Base-by-base conservation (phyloP, 2,888 invertebrate genomes). In the Acleris holmiana region DNA sequence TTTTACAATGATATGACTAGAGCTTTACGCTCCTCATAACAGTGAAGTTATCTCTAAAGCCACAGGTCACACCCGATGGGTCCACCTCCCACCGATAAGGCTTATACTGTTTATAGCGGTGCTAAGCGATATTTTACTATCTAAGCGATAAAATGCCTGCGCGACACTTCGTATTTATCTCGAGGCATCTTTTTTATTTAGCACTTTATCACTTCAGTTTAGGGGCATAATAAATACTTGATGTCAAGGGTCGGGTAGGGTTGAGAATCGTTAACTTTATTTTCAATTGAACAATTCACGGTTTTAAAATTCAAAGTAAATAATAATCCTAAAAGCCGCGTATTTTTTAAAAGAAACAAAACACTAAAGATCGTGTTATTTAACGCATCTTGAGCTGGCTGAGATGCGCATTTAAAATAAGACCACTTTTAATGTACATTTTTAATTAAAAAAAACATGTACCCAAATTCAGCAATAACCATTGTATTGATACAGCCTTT, bases 71-170 rank as follows among this genome's bases (percentile, higher is more conserved):
- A 49, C 46, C 60, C 29, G 41, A 25, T 50, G 53, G 18, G 35
- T 17, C 54, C 44, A 18, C 47, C 15, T 19, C 19, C 40, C 53
- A 18, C 15, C 44, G 49, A 61, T 25, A 58, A 66, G 54, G 55
- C 59, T 70, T 70, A 68, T 68, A 82, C 59, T 56, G 60, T 67
- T 70, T 70, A 68, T 68, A 82, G 79, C 81, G 74, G 82, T 82
- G 85, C 83, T 84, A 87, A 86, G 84, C 82, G 84, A 87, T 89
- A 88, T 84, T 88, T 88, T 87, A 89, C 87, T 84, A 87, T 84
- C 82, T 76, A 68, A 70, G 73, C 79, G 85, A 88, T 87, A 88
- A 88, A 86, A 84, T 78, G 73, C 81, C 77, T 76, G 75, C 76
- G 73, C 76, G 46, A 77, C 78, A 76, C 77, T 73, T 72, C 70